phyloP scores from a whole-genome alignment of 2,888 invertebrate genomes.

The Drosophila peninsularis region DNA sequence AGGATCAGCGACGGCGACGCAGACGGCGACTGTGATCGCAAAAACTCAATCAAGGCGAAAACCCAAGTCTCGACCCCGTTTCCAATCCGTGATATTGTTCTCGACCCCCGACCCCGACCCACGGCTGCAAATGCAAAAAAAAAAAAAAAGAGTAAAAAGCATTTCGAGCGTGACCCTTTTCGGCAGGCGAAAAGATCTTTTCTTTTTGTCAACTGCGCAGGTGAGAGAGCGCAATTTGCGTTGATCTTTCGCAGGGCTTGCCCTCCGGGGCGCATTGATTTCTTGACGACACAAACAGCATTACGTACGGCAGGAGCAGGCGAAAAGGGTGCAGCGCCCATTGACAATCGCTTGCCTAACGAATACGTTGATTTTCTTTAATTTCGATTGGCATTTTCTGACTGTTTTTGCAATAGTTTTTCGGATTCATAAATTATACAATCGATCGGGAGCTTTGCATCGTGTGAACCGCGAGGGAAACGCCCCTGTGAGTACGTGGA shows the following conservation, averaged over 20 bases:
- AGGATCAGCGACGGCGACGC: conserved; percentile 40
- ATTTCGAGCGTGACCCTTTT: conserved; percentile 59
- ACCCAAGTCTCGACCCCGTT: conserved; percentile 65
- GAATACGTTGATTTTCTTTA: conserved; percentile 59
- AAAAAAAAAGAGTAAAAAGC: conserved; percentile 6
- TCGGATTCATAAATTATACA: conserved; percentile 60
- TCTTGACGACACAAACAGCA: conserved; percentile 64
- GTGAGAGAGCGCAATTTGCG: conserved; percentile 70
- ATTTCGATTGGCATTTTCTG: conserved; percentile 60
- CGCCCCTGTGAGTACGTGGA: conserved; percentile 21
- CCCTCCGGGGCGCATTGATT: conserved; percentile 62
- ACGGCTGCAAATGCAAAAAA: conserved; percentile 62
- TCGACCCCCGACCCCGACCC: conserved; percentile 53
- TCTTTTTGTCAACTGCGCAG: conserved; percentile 71
- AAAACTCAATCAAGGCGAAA: conserved; percentile 77
- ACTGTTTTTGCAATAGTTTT: conserved; percentile 64
- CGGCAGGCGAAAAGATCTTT: conserved; percentile 36
- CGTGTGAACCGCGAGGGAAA: conserved; percentile 47
- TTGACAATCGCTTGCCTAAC: conserved; percentile 67
- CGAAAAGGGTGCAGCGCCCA: conserved; percentile 42
- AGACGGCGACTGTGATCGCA: conserved; percentile 43
- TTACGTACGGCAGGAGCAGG: neutral
- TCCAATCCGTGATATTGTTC: conserved; percentile 28
- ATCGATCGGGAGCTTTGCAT: conserved; percentile 27
- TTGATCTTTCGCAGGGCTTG: conserved; percentile 62